phyloP scores from a whole-genome alignment of 2,888 invertebrate species.

The Nephrotoma guestfalica region DNA sequence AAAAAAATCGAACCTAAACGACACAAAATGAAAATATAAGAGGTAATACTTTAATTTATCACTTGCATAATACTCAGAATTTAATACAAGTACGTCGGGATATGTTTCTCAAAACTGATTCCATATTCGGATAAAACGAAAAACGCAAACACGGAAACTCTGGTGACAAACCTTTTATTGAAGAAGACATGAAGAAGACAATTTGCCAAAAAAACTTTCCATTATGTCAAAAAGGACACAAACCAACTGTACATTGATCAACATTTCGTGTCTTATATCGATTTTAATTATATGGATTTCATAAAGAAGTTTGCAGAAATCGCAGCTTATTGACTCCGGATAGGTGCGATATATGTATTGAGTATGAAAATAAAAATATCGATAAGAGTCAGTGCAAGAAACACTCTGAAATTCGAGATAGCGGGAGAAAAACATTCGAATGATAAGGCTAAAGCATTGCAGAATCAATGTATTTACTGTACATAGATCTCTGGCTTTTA shows the following conservation, averaged over 20 bases:
- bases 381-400: too few relatives aligned
- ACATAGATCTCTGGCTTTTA: too few relatives aligned
- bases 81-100: background rate
- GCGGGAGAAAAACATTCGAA: too few relatives aligned
- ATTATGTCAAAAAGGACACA: background rate
- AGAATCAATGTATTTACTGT: too few relatives aligned
- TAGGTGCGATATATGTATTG: too few relatives aligned
- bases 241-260: background rate
- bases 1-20: too few relatives aligned
- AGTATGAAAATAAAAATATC: too few relatives aligned
- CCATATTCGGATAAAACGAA: background rate
- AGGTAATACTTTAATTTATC: background rate
- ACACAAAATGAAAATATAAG: background rate
- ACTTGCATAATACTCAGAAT: background rate
- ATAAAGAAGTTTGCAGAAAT: background rate
- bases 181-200: too few relatives aligned
- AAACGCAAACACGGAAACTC: too few relatives aligned
- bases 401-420: too few relatives aligned
- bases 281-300: background rate
- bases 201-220: background rate
- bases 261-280: background rate
- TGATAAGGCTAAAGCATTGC: too few relatives aligned
- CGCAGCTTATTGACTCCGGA: too few relatives aligned
- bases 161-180: background rate
- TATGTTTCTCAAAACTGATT: background rate